phyloP scores from a whole-genome alignment of 2,113 vertebrate genomes.

The Microcebus murinus region DNA sequence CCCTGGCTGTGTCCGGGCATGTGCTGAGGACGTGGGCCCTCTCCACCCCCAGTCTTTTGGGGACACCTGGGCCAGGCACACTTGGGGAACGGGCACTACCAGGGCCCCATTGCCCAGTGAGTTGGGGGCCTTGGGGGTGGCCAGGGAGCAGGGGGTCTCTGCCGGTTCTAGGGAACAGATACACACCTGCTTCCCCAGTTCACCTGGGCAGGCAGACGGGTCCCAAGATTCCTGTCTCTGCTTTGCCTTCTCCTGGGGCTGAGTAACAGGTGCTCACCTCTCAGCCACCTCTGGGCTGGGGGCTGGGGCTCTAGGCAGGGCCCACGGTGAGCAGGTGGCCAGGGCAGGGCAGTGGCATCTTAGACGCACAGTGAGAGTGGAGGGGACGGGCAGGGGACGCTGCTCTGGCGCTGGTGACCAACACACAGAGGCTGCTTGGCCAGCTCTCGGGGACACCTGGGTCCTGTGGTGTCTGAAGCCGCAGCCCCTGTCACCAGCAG shows the following conservation, averaged over 20 bases:
- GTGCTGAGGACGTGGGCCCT: neutral
- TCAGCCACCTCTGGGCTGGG: neutral
- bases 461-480: neutral
- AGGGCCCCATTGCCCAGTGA: neutral
- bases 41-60: no score
- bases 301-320: neutral
- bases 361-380: slow-evolving; percentile 66
- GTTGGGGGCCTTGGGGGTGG: neutral
- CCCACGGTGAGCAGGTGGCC: slow-evolving; percentile 22
- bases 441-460: neutral
- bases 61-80: neutral
- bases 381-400: neutral
- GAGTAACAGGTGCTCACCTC: neutral
- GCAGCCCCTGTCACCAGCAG: neutral
- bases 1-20: neutral
- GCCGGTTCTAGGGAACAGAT: neutral
- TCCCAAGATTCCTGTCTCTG: neutral
- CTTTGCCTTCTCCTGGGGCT: accelerated
- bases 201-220: no score
- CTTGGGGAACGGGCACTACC: neutral
- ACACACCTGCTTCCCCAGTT: neutral
- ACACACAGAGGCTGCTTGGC: slow-evolving; percentile 49
- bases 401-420: slow-evolving; percentile 58
- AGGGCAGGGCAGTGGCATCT: slow-evolving; percentile 31
- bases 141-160: neutral